phyloP scores from a whole-genome alignment of 1,140 invertebrate genomes.

The Temnothorax longispinosus region DNA sequence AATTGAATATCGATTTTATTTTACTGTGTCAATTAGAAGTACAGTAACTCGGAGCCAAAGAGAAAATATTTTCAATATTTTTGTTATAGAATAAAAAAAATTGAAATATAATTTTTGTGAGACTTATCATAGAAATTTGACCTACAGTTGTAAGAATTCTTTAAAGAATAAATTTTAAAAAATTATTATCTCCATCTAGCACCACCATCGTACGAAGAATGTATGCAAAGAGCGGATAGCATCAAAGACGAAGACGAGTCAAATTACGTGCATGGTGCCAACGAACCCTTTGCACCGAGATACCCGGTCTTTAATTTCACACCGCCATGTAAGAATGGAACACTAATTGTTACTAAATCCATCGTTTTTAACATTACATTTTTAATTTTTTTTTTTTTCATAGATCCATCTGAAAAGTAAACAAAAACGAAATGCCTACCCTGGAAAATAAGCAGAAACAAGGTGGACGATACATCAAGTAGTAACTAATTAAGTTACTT shows the following conservation, averaged over 20 bases:
- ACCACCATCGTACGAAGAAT: slow-evolving; percentile 75
- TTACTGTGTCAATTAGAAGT: background rate
- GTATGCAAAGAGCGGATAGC: slow-evolving; percentile 39
- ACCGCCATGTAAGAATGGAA: slow-evolving; percentile 36
- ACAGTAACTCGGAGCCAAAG: background rate
- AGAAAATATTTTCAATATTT: background rate
- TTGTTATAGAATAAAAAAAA: background rate
- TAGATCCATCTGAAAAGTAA: slow-evolving; percentile 20
- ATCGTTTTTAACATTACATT: slow-evolving; percentile 1
- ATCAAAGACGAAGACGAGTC: slow-evolving; percentile 65
- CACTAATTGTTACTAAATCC: background rate
- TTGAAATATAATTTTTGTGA: background rate
- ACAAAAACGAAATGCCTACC: background rate
- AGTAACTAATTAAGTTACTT: background rate
- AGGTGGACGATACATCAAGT: background rate
- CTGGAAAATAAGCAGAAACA: background rate
- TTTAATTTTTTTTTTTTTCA: background rate
- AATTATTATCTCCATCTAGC: slow-evolving; percentile 50
- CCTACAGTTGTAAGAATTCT: background rate
- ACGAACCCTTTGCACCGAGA: slow-evolving; percentile 61
- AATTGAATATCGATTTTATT: background rate
- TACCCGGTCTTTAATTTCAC: slow-evolving; percentile 70
- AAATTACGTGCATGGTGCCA: slow-evolving; percentile 50
- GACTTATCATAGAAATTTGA: background rate
- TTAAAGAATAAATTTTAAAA: background rate